Evolutionary conservation across 2,888 invertebrate genomes (phyloP).

Genomic region (Nysson spinosus): DNA sequence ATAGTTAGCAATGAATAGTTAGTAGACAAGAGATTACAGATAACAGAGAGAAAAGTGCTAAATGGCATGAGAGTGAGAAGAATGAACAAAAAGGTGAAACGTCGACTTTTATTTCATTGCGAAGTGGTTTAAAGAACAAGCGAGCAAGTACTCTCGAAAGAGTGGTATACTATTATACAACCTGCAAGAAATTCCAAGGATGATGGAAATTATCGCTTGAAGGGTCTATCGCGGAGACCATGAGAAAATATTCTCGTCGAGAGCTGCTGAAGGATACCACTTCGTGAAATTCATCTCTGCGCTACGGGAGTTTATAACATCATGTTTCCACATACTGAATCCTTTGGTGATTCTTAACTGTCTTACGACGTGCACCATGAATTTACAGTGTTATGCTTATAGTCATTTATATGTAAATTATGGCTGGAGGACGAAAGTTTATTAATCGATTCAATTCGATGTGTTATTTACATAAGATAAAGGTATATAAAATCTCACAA

Average conservation of each 20-base stretch:
- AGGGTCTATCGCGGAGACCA: conserved; percentile 5
- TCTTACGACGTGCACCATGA: no score
- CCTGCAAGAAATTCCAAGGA: conserved; percentile 24
- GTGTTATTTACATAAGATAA: no score
- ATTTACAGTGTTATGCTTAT: no score
- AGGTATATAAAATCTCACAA: no score
- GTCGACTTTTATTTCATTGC: conserved; percentile 22
- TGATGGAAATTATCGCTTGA: conserved; percentile 27
- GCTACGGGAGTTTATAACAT: conserved; percentile 3
- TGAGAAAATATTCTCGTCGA: conserved; percentile 25
- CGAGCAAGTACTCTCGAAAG: neutral
- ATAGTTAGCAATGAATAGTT: conserved; percentile 29
- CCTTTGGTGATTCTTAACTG: no score
- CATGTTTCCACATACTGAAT: no score
- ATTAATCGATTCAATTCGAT: no score
- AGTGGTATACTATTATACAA: conserved; percentile 8
- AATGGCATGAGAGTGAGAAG: neutral
- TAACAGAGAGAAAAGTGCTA: neutral
- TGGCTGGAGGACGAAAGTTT: no score
- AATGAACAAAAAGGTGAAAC: conserved; percentile 13
- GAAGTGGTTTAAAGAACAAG: conserved; percentile 5
- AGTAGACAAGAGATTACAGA: conserved; percentile 17
- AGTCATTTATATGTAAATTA: no score
- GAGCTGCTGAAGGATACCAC: conserved; percentile 17
- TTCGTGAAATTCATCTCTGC: conserved; percentile 1